Evolutionary conservation across 2,888 invertebrate species (phyloP).

Genomic region (Creontiades dilutus): DNA sequence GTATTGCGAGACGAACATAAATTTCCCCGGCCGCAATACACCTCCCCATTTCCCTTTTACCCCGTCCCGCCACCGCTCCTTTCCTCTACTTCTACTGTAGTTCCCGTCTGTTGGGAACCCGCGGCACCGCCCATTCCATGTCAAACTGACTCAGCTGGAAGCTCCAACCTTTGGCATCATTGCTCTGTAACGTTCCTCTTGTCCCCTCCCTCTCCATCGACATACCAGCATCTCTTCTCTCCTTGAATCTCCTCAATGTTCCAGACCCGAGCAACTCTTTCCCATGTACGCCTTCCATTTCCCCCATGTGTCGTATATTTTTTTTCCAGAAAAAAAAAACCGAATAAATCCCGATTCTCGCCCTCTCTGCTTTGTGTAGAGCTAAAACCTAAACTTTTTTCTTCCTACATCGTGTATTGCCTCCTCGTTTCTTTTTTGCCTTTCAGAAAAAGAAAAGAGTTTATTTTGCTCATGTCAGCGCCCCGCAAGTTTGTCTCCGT

Average conservation of each 20-base stretch:
- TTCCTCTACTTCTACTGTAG: background rate
- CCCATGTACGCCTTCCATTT: background rate
- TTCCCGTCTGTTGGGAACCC: slow-evolving; percentile 3
- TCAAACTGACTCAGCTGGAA: slow-evolving; percentile 53
- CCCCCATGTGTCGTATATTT: slow-evolving; percentile 19
- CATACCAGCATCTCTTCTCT: background rate
- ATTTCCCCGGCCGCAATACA: background rate
- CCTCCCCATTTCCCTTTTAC: slow-evolving; percentile 6
- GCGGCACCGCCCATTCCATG: slow-evolving; percentile 56
- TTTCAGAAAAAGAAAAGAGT: background rate
- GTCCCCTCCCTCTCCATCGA: background rate
- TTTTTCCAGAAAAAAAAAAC: background rate
- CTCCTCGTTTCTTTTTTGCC: slow-evolving; percentile 21
- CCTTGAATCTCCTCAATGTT: background rate
- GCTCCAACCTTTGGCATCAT: background rate
- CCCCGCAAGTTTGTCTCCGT: background rate
- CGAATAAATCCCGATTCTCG: slow-evolving; percentile 45
- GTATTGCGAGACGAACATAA: slow-evolving; percentile 18
- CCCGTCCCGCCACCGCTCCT: background rate
- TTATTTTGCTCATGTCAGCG: slow-evolving; percentile 45
- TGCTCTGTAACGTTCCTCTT: background rate
- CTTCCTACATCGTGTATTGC: background rate
- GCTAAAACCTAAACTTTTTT: slow-evolving; percentile 27
- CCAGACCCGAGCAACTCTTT: background rate
- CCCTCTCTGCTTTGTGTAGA: background rate